Evolutionary conservation across 1,140 invertebrate species (phyloP), one percentile per base, ranked within the genome.

Genomic region (Saccostrea echinata): DNA sequence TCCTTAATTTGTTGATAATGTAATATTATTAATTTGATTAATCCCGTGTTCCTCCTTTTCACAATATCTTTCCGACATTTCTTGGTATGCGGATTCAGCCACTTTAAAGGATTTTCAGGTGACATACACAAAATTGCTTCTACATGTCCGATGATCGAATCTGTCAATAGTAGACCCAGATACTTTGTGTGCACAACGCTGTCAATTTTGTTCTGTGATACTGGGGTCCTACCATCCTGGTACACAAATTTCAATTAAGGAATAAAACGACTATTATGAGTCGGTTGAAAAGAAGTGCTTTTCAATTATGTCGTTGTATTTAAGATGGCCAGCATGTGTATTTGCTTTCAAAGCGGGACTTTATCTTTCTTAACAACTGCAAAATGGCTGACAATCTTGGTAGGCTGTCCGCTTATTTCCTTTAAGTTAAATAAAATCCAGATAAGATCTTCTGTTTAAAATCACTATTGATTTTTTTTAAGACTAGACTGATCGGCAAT

Each of bases 391-490:
- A 16, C 68, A 30, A 30, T 27, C 9, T 27, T 11, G 27, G 16
- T 76, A 76, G 27, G 27, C 13, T 76, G 68, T 76, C 68, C 24
- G 27, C 12, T 12, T 35, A 30, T 16, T 76, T 43, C n/a, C 3
- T 61, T 18, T 33, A 33, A 76, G 27, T 76, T 76, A 76, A 76
- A 76, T 16, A 76, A 30, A 24, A 30, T 33, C 33, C 27, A 76
- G 68, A 76, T 76, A 76, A 76, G 68, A 76, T 76, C 68, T 76
- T 76, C 30, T 27, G 68, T 76, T 76, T 76, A 33, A 76, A 61
- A 76, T 16, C 27, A 16, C 8, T 76, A 76, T 76, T 33, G 68
- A 76, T 76, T 76, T 30, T 30, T 27, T 76, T 76, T 12, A 27
- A 76, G 30, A 16, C 27, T 30, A 16, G 24, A 76, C 27, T 30